Base-by-base conservation (phyloP, 2,113 vertebrate species). In the Elanus axillaris region DNA sequence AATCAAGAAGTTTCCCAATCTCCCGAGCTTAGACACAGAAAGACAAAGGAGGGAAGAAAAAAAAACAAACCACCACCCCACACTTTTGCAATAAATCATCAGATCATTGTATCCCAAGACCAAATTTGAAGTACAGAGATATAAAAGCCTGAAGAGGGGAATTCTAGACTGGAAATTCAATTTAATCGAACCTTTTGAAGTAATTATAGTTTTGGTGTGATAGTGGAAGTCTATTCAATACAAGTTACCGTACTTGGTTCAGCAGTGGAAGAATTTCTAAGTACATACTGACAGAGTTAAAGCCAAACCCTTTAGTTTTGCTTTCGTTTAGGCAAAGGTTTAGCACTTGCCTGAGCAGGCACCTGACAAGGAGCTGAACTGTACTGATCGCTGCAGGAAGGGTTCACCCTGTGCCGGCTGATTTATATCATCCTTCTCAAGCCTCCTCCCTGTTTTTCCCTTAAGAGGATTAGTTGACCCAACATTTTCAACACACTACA, bases 351-450 rank as follows among this genome's bases (percentile, higher is more conserved):
- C 71, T 34, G 40, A 59, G 31, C 17, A 40, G n/a, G 34, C 38
- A 60, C 25, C 45, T 3, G 3, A n/a, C 0, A 0, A 83, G 60
- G 22, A 74, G 52, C n/a, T 1, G 2, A 59, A 40, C 32, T 3
- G 2, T 32, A 16, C 19, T 1, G 5, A 68, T 67, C 62, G 59
- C 67, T 32, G 53, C 67, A 32, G 38, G 63, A 50, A 63, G n/a
- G 0, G 12, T 8, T 63, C 59, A 45, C 8, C 62, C 26, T 16
- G 42, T 2, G 8, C 42, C 4, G 2, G 36, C 47, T 36, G 60
- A 56, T 52, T 25, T 64, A 19, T 17, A 42, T 74, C 19, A 8
- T 64, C n/a, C 83, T 55, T 27, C 48, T 69, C 55, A 25, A 73
- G 71, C 22, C 55, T 90, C 74, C 82, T 52, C 62, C 81, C 77